These are phyloP conservation scores for Boleophthalmus pectinirostris DNA, from an alignment of 2,113 vertebrate genomes.

Conservation along the genomic window DNA sequence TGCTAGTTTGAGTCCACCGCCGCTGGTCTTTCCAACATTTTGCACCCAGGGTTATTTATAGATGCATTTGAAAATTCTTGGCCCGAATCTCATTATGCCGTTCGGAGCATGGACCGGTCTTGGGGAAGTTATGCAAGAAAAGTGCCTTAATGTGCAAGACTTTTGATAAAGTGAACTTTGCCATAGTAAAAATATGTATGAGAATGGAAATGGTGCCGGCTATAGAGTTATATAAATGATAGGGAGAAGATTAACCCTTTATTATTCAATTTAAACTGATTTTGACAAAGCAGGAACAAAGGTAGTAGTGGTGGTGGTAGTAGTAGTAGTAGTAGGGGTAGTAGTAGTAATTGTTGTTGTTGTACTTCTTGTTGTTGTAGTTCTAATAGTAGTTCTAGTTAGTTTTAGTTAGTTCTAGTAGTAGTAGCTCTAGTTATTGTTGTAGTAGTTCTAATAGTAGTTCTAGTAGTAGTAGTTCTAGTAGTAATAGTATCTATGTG, in stretches of 20 bases:
- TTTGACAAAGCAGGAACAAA: background rate
- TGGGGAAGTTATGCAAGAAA: slow-evolving; percentile 42
- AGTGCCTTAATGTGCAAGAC: slow-evolving; percentile 41
- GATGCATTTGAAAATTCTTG: slow-evolving; percentile 60
- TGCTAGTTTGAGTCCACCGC: slow-evolving; percentile 16
- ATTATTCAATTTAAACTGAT: background rate
- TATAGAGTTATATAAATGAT: background rate
- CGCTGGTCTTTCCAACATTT: slow-evolving; percentile 17
- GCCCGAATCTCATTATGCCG: slow-evolving; percentile 41
- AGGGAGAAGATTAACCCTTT: background rate
- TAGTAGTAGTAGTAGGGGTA: too few relatives aligned
- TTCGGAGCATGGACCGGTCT: slow-evolving; percentile 31
- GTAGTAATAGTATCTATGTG: too few relatives aligned
- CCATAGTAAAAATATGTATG: background rate
- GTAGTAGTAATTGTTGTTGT: too few relatives aligned
- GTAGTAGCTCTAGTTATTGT: too few relatives aligned
- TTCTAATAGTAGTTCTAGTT: too few relatives aligned
- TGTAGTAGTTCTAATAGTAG: too few relatives aligned
- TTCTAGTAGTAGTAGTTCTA: too few relatives aligned
- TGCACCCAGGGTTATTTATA: slow-evolving; percentile 65
- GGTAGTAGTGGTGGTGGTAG: too few relatives aligned
- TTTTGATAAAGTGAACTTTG: slow-evolving; percentile 36
- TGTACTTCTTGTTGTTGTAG: too few relatives aligned
- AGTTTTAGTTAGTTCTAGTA: too few relatives aligned
- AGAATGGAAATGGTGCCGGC: background rate